Base-by-base conservation (phyloP, 2,113 vertebrate species). In the Poicephalus gulielmi region DNA sequence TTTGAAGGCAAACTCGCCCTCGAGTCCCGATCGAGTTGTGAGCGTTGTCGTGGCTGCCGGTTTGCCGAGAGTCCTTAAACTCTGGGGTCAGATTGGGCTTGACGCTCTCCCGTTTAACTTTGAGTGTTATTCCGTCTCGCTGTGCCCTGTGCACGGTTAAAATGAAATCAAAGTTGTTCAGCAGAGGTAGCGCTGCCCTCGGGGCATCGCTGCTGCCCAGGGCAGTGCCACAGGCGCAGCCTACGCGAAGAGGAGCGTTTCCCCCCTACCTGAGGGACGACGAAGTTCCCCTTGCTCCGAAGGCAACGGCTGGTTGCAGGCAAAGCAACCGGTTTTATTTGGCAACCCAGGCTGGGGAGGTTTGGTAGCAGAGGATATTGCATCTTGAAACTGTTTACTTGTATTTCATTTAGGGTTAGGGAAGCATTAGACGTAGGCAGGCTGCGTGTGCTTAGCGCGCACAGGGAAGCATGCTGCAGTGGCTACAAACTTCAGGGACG, bases 201-300 rank as follows among this genome's bases (percentile, higher is more conserved):
- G 43, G 20, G 27, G 63, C 2, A 2, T 1, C 31, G 62, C 53
- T 0, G 55, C 81, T 6, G 39, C 1, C 30, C n/a, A 23, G 80
- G 68, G 69, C 75, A 1, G 39, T 9, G 62, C 57, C 47, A 1
- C 1, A 4, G 53, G 2, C 35, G 25, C 49, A 24, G 39, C 68
- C 62, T 1, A 75, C 50, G 1, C 1, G 35, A 1, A 1, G 1
- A 0, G 37, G 1, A 57, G 57, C 43, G 17, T 8, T 17, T 8
- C 15, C n/a, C 30, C 15, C 22, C 8, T 7, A 1, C 5, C 50
- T 9, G 43, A 11, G n/a, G 24, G 27, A 2, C 10, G 0, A 28
- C 55, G 67, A 12, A 17, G 62, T 5, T 49, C 15, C 25, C 33
- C 6, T 5, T 10, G 9, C 68, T 13, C 16, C 18, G 70, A 27